A percentile compares a stretch with the other conserved stretches of the same genome.
These are phyloP conservation scores for Sitta europaea DNA, from an alignment of 2,113 vertebrate genomes.

Conservation along the genomic window DNA sequence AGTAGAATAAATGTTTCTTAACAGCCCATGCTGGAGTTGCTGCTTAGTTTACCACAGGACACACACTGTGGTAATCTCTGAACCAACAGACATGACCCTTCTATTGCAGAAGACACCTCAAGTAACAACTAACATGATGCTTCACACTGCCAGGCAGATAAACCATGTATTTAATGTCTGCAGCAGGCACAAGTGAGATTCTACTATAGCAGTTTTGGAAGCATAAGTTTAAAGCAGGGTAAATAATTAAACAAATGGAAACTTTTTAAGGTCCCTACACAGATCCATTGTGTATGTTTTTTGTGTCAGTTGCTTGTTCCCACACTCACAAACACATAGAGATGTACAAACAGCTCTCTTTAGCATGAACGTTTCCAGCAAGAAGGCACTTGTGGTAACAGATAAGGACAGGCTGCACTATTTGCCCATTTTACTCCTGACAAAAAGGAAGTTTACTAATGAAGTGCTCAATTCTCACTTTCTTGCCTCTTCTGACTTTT, in stretches of 20 bases:
- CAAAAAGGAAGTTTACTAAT: background rate
- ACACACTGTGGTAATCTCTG: background rate
- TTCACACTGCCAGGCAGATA: background rate
- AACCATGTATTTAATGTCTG: background rate
- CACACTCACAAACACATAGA: background rate
- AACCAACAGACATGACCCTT: background rate
- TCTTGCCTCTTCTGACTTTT: background rate
- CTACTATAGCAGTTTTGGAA: background rate
- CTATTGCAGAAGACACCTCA: background rate
- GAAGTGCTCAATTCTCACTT: background rate
- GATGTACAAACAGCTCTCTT: background rate
- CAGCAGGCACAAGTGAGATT: background rate
- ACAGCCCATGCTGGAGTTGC: background rate
- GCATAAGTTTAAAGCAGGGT: background rate
- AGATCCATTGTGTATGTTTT: background rate
- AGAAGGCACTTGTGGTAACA: background rate
- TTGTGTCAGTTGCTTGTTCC: background rate
- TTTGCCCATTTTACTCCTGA: background rate
- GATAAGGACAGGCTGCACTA: background rate
- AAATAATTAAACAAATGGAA: background rate
- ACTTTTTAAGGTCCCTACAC: background rate
- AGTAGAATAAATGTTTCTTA: slow-evolving; percentile 11
- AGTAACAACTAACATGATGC: background rate
- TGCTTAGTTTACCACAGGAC: background rate
- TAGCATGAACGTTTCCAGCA: fast-evolving